Percentiles rank a stretch among this genome's conserved stretches.
Conservation (phyloP, 2,888 invertebrate species). For the Conomelus anceps region DNA sequence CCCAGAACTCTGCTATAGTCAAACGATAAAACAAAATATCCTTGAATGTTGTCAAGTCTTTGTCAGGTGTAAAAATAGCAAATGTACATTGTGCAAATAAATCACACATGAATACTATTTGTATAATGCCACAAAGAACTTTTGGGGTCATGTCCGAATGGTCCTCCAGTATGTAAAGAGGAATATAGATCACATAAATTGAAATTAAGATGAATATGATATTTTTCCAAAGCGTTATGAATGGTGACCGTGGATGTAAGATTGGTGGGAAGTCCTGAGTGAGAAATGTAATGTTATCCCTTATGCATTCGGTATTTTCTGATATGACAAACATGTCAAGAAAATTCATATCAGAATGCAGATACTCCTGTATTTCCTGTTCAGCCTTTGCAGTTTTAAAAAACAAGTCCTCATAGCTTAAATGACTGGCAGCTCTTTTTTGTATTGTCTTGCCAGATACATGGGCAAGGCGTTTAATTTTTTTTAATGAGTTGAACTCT, state of each 20-base stretch:
- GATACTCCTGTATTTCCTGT: neutral
- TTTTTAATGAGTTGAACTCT: neutral
- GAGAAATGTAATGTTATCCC: neutral
- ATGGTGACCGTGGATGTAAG: neutral
- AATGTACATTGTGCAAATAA: neutral
- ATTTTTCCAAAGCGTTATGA: neutral
- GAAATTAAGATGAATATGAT: neutral
- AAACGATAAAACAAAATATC: neutral
- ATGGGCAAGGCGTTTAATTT: neutral
- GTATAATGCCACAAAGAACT: neutral
- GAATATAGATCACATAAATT: neutral
- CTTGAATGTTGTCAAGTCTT: neutral
- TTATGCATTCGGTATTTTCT: neutral
- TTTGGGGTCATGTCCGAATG: neutral
- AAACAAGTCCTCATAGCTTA: neutral
- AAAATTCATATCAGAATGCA: neutral
- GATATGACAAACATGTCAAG: neutral
- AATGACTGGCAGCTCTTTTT: neutral
- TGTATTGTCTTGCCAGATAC: neutral
- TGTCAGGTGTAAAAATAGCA: neutral
- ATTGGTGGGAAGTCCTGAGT: neutral
- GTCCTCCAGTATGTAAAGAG: neutral
- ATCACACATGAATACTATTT: neutral
- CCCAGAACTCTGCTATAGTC: neutral
- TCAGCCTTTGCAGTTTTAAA: neutral